Evolutionary conservation across 2,113 vertebrate species (phyloP), one percentile per base, ranked within the genome.

Genomic region (Setophaga kirtlandii): DNA sequence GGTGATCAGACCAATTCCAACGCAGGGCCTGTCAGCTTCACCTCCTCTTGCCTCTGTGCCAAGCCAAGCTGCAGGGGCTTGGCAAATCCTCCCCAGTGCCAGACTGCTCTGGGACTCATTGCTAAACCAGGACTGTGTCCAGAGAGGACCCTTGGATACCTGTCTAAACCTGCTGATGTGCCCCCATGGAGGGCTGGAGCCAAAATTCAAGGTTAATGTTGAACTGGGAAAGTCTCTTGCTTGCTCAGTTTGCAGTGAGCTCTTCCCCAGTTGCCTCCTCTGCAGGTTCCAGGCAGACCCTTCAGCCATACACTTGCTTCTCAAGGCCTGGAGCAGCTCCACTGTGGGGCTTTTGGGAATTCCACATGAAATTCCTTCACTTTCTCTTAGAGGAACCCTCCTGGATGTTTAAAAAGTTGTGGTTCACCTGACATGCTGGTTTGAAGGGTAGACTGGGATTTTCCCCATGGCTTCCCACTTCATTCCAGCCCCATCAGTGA

Each of bases 161-260:
- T 6, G 1, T 53, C 24, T 78, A 23, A 81, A 74, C 60, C 17
- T 37, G 15, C 24, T 70, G 67, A 49, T 59, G 28, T 46, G 6
- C 4, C 17, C 60, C 14, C 14, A 8, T 9, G 41, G 41, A 76
- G 33, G 17, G 27, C 12, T 78, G 60, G 20, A 78, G 23, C 25
- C 60, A 81, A 89, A 95, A 78, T 30, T 76, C 20, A 2, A 31
- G 8, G 20, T 52, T 56, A 6, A 6, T 50, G 59, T 64, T 60
- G 21, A 30, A 12, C 44, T 77, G 31, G 11, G 15, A 28, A 87
- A 62, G 9, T 33, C 12, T 79, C 49, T 64, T 44, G 44, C 0
- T 0, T 44, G 16, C 19, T 60, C 44, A 65, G 0, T 47, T 89
- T 14, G 10, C 44, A 83, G 37, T 1, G 2, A 74, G 44, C n/a